Conservation (phyloP, 2,888 invertebrate genomes). For the Lasioglossum vierecki region DNA sequence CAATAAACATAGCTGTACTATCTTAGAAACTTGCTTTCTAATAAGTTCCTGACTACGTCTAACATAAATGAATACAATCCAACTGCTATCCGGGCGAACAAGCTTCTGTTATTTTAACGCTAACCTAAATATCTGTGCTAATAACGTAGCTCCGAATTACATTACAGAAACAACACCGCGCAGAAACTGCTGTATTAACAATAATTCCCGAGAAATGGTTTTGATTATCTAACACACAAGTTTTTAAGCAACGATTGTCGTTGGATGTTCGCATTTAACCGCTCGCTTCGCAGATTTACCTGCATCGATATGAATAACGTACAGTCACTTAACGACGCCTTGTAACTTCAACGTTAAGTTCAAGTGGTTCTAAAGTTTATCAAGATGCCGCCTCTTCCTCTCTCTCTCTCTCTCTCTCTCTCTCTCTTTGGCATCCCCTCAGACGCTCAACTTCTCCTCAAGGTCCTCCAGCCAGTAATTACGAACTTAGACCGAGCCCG, state of each 20-base stretch:
- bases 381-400: constrained; percentile 36
- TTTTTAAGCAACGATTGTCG: neutral
- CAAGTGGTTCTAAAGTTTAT: constrained; percentile 66
- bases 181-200: neutral
- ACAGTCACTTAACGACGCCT: constrained; percentile 62
- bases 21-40: neutral
- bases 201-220: neutral
- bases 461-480: constrained; percentile 55
- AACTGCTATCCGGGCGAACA: neutral
- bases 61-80: neutral
- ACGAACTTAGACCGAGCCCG: constrained; percentile 38
- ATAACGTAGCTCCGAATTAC: neutral
- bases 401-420: constrained; percentile 11
- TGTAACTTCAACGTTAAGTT: constrained; percentile 59
- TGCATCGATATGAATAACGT: constrained; percentile 10
- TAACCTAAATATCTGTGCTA: neutral
- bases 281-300: neutral
- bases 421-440: constrained; percentile 16
- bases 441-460: constrained; percentile 9
- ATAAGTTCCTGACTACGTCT: neutral
- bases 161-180: neutral
- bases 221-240: neutral
- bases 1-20: neutral
- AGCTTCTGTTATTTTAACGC: constrained; percentile 6
- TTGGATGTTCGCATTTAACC: neutral